A percentile compares a stretch with the other conserved stretches of the same genome.
Conservation (phyloP, 1,140 invertebrate species). For the Procambarus virginalis region DNA sequence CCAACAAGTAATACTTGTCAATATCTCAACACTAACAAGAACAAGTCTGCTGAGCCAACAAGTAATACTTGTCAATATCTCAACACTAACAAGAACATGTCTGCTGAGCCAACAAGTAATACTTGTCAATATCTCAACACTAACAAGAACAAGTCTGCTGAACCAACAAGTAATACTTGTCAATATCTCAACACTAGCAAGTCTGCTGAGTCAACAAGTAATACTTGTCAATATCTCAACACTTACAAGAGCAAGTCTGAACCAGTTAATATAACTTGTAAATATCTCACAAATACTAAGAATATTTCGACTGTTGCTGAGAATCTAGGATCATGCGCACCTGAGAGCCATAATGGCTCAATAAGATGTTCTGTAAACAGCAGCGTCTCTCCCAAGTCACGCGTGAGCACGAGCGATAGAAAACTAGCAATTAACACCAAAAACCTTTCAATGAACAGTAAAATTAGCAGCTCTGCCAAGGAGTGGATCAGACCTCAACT, state of each 20-base stretch:
- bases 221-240: not conserved
- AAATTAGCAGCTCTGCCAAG: too few relatives aligned
- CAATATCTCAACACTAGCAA: not conserved
- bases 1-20: too few relatives aligned
- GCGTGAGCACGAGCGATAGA: not conserved
- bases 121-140: too few relatives aligned
- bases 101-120: too few relatives aligned
- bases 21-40: too few relatives aligned
- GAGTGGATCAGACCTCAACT: too few relatives aligned
- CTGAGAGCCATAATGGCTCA: not conserved
- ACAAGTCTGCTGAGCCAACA: too few relatives aligned
- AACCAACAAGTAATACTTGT: too few relatives aligned
- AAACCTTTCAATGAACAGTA: too few relatives aligned
- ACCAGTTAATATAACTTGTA: not conserved
- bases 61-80: too few relatives aligned
- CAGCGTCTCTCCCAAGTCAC: not conserved
- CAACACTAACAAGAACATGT: too few relatives aligned
- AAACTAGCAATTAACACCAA: not conserved
- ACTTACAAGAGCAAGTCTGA: not conserved
- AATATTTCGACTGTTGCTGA: not conserved
- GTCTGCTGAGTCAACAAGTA: not conserved
- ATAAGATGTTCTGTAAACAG: not conserved
- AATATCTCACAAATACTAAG: not conserved
- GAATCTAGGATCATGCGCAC: not conserved
- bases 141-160: too few relatives aligned